Percentiles rank a stretch among this genome's conserved stretches.
These are phyloP conservation scores for Triplophysa tibetana DNA, from an alignment of 2,113 vertebrate species.

Conservation along the genomic window DNA sequence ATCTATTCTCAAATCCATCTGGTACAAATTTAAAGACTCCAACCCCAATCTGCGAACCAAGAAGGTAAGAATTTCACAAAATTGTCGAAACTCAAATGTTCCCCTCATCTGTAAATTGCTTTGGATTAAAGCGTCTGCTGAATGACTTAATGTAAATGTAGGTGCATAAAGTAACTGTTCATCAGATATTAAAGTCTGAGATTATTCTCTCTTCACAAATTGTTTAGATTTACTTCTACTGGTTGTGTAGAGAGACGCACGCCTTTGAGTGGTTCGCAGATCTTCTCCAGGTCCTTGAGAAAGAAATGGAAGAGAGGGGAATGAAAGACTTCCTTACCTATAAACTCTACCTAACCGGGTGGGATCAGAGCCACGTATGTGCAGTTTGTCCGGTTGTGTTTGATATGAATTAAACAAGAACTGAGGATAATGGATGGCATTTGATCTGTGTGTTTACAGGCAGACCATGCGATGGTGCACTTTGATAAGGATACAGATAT, in stretches of 20 bases:
- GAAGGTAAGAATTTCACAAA: conserved; percentile 69
- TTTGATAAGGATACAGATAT: conserved; percentile 79
- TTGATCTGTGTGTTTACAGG: conserved; percentile 49
- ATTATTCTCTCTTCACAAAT: too few relatives aligned
- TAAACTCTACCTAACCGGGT: conserved; percentile 87
- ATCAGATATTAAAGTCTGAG: neutral
- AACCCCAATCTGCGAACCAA: conserved; percentile 83
- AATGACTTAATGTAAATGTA: too few relatives aligned
- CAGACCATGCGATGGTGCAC: conserved; percentile 73
- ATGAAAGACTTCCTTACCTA: conserved; percentile 87
- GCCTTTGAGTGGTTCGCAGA: conserved; percentile 92
- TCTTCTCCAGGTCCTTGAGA: conserved; percentile 84
- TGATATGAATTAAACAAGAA: neutral
- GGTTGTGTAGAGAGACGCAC: conserved; percentile 88
- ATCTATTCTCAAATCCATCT: conserved; percentile 91
- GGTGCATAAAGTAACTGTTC: neutral
- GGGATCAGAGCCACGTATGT: conserved; percentile 83
- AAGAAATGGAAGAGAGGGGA: conserved; percentile 85
- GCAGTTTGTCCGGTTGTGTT: neutral
- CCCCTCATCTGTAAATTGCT: too few relatives aligned
- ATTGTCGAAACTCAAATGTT: too few relatives aligned
- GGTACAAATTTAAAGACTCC: conserved; percentile 86
- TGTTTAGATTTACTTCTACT: conserved; percentile 92
- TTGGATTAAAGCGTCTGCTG: too few relatives aligned
- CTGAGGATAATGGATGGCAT: neutral